These are phyloP conservation scores for Lasioglossum zephyrum DNA, from an alignment of 2,888 invertebrate species.

Conservation along the genomic window DNA sequence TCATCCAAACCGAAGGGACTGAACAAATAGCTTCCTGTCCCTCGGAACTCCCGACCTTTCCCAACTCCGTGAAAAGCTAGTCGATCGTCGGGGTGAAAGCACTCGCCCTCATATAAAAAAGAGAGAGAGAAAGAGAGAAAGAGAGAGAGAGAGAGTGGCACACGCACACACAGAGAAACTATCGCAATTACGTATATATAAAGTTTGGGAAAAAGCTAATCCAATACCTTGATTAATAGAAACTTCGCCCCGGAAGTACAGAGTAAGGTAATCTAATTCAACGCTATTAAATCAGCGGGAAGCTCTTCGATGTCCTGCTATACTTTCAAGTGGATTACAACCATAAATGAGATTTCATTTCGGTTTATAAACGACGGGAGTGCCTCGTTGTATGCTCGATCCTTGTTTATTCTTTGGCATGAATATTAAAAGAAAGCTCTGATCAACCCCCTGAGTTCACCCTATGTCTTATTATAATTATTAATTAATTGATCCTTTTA, in stretches of 20 bases:
- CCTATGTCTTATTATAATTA: background rate
- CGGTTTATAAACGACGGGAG: background rate
- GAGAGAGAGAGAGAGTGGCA: background rate
- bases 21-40: slow-evolving; percentile 6
- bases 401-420: background rate
- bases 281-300: slow-evolving; percentile 3
- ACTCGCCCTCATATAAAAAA: background rate
- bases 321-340: slow-evolving; percentile 10
- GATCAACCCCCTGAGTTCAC: background rate
- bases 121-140: background rate
- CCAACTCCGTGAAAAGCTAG: background rate
- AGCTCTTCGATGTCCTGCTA: slow-evolving; percentile 10
- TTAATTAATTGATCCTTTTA: background rate
- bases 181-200: slow-evolving; percentile 10
- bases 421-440: background rate
- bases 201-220: slow-evolving; percentile 7
- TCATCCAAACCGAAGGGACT: background rate
- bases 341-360: background rate
- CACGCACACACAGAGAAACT: background rate
- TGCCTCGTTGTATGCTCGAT: background rate
- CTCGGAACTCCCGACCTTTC: slow-evolving; percentile 2
- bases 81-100: background rate
- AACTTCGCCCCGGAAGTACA: background rate
- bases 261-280: background rate
- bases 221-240: slow-evolving; percentile 14